A percentile compares a stretch with the other conserved stretches of the same genome.
Conservation (phyloP, 2,113 vertebrate species). For the Anguilla rostrata region DNA sequence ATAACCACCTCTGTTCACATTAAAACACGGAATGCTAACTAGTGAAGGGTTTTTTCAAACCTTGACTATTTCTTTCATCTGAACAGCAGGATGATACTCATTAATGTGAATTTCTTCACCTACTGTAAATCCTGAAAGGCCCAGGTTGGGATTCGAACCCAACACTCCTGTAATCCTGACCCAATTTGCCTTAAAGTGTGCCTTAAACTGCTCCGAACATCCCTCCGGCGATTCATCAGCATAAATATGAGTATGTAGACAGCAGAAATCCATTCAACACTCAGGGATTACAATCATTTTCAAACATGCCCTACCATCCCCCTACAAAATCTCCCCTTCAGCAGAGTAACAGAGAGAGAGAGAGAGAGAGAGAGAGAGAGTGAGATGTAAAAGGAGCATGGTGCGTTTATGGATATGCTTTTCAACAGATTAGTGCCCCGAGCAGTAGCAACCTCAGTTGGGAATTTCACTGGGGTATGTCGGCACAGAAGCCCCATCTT, state of each 20-base stretch:
- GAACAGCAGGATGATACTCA: not conserved
- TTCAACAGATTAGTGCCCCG: not conserved
- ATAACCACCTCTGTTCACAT: not conserved
- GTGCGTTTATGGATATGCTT: not conserved
- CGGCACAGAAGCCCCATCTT: not conserved
- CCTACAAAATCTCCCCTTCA: not conserved
- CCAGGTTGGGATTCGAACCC: too few relatives aligned
- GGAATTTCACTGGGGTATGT: not conserved
- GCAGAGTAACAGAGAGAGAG: not conserved
- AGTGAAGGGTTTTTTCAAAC: too few relatives aligned
- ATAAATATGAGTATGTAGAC: not conserved
- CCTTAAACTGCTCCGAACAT: constrained; percentile 13
- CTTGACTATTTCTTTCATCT: too few relatives aligned
- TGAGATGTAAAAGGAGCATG: not conserved
- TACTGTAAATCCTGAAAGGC: not conserved
- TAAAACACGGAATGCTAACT: too few relatives aligned
- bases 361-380: not conserved
- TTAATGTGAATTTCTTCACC: not conserved
- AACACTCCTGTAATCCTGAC: constrained; percentile 26
- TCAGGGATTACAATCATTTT: not conserved
- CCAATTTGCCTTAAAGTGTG: constrained; percentile 9
- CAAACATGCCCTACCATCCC: constrained; percentile 1
- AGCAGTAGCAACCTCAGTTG: not conserved
- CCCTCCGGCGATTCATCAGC: not conserved
- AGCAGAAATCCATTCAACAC: constrained; percentile 9